Evolutionary conservation across 1,140 invertebrate species (phyloP).

Genomic region (Orchesella cincta): DNA sequence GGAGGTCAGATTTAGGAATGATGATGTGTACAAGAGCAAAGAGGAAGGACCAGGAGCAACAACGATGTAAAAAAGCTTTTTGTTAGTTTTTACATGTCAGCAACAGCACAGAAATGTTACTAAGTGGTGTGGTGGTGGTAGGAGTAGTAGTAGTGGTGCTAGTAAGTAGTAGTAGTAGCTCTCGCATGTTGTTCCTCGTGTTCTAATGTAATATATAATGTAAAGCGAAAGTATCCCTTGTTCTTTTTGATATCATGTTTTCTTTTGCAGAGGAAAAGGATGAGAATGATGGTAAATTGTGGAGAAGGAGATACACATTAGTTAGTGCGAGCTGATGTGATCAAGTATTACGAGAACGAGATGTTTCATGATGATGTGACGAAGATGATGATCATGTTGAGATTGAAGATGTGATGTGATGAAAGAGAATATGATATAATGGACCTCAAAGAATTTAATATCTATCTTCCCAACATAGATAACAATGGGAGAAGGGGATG

Average conservation of each 20-base stretch:
- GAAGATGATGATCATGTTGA: not conserved
- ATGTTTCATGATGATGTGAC: not conserved
- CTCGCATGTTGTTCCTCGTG: not conserved
- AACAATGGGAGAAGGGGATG: not conserved
- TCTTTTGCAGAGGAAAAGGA: no score
- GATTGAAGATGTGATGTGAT: not conserved
- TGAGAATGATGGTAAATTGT: no score
- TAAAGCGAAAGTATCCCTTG: not conserved
- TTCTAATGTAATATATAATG: no score
- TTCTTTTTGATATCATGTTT: not conserved
- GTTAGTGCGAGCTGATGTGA: not conserved
- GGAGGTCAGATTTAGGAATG: constrained; percentile 17
- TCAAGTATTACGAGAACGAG: constrained; percentile 16
- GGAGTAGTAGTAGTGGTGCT: not conserved
- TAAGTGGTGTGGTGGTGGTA: no score
- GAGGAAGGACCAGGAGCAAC: constrained; percentile 6
- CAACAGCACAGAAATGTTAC: not conserved
- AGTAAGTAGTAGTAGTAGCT: not conserved
- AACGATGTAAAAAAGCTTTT: not conserved
- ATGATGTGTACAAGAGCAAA: constrained; percentile 3
- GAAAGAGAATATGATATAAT: no score
- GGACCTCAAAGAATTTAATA: no score
- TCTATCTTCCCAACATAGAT: not conserved
- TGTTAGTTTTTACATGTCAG: not conserved
- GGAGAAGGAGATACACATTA: no score